These are phyloP conservation scores for Entomobrya proxima DNA, from an alignment of 2,888 invertebrate genomes.

Conservation along the genomic window DNA sequence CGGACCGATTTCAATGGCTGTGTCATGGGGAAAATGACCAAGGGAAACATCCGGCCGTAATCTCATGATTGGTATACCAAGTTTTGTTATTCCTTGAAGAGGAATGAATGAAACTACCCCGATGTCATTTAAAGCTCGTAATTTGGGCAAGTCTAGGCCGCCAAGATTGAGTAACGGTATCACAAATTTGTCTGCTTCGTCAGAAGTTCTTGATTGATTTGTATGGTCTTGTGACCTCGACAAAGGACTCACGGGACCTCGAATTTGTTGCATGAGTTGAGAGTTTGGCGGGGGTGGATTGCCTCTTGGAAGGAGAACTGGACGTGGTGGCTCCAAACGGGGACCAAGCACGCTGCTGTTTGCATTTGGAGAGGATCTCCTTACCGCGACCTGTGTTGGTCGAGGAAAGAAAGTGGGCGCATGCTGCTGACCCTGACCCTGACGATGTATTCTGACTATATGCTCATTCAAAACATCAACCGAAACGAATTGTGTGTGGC, in stretches of 20 bases:
- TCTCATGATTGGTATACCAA: conserved; percentile 56
- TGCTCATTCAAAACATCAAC: conserved; percentile 68
- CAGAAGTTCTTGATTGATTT: background rate
- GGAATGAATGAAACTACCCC: conserved; percentile 72
- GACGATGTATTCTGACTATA: conserved; percentile 52
- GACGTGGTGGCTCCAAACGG: background rate
- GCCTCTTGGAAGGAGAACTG: background rate
- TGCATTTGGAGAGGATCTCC: conserved; percentile 1
- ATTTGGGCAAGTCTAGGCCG: conserved; percentile 65
- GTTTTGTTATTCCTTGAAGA: conserved; percentile 50
- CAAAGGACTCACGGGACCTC: too few relatives aligned
- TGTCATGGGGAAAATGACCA: conserved; percentile 51
- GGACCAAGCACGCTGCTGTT: background rate
- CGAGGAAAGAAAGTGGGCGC: background rate
- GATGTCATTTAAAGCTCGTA: conserved; percentile 69
- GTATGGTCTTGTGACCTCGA: too few relatives aligned
- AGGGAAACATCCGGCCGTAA: background rate
- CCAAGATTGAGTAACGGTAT: conserved; percentile 72
- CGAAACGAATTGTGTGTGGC: conserved; percentile 49
- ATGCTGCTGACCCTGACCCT: background rate
- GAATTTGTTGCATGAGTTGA: conserved; percentile 39
- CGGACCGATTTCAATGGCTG: conserved; percentile 41
- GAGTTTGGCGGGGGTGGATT: background rate
- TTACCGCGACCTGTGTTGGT: background rate
- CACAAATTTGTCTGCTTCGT: conserved; percentile 32